Percentiles rank a stretch among this genome's conserved stretches.
Conservation (phyloP, 2,113 vertebrate genomes). For the Manacus vitellinus region DNA sequence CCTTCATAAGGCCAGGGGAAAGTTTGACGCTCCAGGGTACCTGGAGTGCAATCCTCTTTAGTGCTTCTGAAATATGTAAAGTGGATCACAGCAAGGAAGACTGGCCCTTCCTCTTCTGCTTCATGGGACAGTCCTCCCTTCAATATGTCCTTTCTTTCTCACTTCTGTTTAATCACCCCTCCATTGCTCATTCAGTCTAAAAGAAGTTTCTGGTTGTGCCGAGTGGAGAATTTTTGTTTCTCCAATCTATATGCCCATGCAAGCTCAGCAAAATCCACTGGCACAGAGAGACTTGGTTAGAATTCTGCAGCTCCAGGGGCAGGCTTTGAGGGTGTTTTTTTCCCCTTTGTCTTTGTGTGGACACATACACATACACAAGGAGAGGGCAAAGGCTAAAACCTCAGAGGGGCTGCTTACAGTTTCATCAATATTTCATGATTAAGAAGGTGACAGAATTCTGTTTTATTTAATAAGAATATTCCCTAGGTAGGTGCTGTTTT, state of each 20-base stretch:
- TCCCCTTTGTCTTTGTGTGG: constrained; percentile 13
- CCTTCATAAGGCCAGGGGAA: neutral
- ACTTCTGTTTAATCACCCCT: neutral
- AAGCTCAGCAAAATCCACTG: constrained; percentile 40
- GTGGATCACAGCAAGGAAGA: neutral
- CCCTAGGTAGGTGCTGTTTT: constrained; percentile 49
- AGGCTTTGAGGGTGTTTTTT: neutral
- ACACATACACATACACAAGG: neutral
- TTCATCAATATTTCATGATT: constrained; percentile 75
- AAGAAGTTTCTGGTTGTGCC: neutral
- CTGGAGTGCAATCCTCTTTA: neutral
- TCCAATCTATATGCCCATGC: neutral
- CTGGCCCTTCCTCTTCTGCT: neutral
- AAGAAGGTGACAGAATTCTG: constrained; percentile 72
- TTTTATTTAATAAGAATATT: constrained; percentile 70
- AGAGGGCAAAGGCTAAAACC: constrained; percentile 66
- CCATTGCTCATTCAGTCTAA: neutral
- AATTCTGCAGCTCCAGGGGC: constrained; percentile 7
- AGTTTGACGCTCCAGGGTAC: neutral
- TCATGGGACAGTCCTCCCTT: neutral
- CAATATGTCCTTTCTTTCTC: neutral
- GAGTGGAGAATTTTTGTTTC: constrained; percentile 32
- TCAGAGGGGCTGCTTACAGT: constrained; percentile 58
- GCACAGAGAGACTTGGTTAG: neutral
- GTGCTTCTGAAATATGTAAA: neutral